Conservation (phyloP, 2,113 vertebrate genomes). For the Castor canadensis region DNA sequence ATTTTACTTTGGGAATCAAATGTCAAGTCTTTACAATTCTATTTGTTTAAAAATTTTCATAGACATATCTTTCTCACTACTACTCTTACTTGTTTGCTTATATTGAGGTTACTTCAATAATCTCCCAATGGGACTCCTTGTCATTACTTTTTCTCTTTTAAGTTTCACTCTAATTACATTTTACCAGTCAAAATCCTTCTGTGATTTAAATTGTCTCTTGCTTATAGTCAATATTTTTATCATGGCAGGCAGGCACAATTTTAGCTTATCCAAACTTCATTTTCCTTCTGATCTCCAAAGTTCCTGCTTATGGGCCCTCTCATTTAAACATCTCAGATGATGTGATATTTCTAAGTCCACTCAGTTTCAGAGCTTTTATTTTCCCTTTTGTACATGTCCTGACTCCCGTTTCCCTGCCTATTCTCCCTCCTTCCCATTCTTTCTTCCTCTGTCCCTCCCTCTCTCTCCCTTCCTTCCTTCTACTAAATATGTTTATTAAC, state of each 20-base stretch:
- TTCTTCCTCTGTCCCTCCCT: fast-evolving
- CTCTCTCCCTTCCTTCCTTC: background rate
- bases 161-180: background rate
- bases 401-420: background rate
- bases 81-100: background rate
- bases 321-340: background rate
- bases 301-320: fast-evolving
- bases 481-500: background rate
- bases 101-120: background rate
- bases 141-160: background rate
- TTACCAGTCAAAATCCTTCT: background rate
- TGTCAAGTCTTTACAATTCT: background rate
- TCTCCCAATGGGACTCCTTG: background rate
- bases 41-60: background rate
- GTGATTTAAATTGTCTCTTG: background rate
- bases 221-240: background rate
- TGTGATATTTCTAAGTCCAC: background rate
- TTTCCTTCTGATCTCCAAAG: background rate
- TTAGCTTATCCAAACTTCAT: background rate
- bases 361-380: background rate
- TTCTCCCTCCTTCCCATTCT: background rate
- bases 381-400: background rate
- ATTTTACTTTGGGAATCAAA: background rate
- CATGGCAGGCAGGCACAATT: background rate
- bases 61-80: background rate